Conservation (phyloP, 2,113 vertebrate genomes). For the Oreotrochilus melanogaster region DNA sequence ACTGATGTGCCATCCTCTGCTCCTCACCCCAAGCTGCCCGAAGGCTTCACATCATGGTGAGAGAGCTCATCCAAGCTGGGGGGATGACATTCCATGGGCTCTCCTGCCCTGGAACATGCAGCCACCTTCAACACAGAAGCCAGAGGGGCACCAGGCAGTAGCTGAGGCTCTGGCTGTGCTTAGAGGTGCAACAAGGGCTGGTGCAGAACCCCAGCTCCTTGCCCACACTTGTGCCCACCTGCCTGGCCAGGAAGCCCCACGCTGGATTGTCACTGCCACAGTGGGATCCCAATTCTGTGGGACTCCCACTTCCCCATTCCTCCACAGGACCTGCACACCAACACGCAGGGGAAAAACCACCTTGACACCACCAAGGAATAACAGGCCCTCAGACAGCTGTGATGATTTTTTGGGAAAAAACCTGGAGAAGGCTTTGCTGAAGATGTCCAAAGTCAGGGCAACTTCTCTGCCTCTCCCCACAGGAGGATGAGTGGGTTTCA, state of each 20-base stretch:
- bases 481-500: neutral
- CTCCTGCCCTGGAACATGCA: neutral
- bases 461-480: neutral
- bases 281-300: neutral
- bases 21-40: neutral
- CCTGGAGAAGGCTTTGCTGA: neutral
- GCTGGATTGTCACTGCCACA: neutral
- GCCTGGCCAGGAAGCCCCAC: neutral
- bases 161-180: neutral
- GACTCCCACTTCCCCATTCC: neutral
- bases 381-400: neutral
- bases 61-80: neutral
- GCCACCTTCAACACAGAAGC: accelerated
- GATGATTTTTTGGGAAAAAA: neutral
- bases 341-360: neutral
- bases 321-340: neutral
- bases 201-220: neutral
- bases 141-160: neutral
- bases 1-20: neutral
- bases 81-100: neutral
- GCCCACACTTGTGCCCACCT: accelerated
- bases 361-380: neutral
- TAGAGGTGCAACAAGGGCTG: neutral
- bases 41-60: neutral
- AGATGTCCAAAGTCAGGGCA: neutral